phyloP scores from a whole-genome alignment of 2,113 vertebrate genomes.

The Pluvialis apricaria region DNA sequence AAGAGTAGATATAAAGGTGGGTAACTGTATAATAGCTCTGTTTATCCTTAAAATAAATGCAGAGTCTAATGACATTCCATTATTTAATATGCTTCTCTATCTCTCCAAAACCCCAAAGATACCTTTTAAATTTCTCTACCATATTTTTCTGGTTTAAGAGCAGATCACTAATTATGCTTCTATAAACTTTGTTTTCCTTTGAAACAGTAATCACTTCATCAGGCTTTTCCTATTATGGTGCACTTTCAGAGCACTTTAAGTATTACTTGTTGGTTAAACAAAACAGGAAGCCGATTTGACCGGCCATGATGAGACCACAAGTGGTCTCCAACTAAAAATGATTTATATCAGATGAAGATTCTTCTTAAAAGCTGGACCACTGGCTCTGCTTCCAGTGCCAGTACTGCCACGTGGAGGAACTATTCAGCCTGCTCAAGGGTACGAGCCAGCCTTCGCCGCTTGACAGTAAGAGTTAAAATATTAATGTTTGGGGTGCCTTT shows the following conservation, averaged over 20 bases:
- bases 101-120: neutral
- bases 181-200: slow-evolving; percentile 40
- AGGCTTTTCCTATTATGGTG: slow-evolving; percentile 15
- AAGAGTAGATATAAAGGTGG: neutral
- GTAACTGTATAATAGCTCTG: neutral
- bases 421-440: neutral
- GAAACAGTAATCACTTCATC: slow-evolving; percentile 1
- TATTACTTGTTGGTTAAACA: slow-evolving; percentile 15
- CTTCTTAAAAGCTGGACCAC: neutral
- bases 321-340: neutral
- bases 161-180: slow-evolving; percentile 35
- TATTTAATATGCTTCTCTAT: neutral
- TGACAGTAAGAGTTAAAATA: neutral
- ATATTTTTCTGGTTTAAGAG: slow-evolving; percentile 45
- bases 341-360: neutral
- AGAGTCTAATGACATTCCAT: neutral
- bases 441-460: fast-evolving
- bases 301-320: slow-evolving; percentile 26
- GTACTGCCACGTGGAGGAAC: neutral
- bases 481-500: neutral
- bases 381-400: neutral
- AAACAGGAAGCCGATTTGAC: slow-evolving; percentile 36
- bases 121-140: neutral
- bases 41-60: slow-evolving; percentile 23
- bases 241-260: slow-evolving; percentile 12